A percentile compares a stretch with the other conserved stretches of the same genome.
Conservation (phyloP, 2,888 invertebrate genomes). For the Caenorhabditis sp. region DNA sequence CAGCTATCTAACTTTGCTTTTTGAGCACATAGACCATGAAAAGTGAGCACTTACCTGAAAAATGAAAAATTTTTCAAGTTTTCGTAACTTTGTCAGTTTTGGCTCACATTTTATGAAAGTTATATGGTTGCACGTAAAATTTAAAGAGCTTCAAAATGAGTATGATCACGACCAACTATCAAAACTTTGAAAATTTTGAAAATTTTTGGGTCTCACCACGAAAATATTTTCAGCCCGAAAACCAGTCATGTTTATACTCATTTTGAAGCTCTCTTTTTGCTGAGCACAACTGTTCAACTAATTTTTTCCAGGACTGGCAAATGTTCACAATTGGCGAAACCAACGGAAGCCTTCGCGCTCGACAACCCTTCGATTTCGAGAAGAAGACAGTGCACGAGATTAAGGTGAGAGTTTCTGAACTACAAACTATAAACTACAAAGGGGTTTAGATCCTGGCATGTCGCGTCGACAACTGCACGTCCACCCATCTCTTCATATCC, state of each 20-base stretch:
- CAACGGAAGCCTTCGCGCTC: constrained; percentile 63
- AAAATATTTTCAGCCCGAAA: background rate
- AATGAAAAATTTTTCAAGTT: too few species aligned
- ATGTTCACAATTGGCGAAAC: constrained; percentile 58
- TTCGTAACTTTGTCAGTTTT: background rate
- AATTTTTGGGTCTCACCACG: too few species aligned
- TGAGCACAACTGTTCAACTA: background rate
- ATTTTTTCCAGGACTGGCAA: constrained; percentile 62
- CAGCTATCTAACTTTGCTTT: too few species aligned
- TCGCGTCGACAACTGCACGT: constrained; percentile 67
- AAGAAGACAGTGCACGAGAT: constrained; percentile 75
- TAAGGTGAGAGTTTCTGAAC: constrained; percentile 29
- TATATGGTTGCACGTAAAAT: background rate
- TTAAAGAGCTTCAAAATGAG: background rate
- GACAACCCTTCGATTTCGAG: constrained; percentile 74
- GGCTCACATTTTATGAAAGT: background rate
- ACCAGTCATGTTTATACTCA: background rate
- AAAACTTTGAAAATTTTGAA: background rate
- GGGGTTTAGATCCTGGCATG: constrained; percentile 61
- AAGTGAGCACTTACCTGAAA: too few species aligned
- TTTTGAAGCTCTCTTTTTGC: background rate
- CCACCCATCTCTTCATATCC: constrained; percentile 71
- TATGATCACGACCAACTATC: background rate
- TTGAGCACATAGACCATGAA: too few species aligned
- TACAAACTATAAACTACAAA: background rate